phyloP scores from a whole-genome alignment of 2,113 vertebrate species.

The Hystrix brachyura region DNA sequence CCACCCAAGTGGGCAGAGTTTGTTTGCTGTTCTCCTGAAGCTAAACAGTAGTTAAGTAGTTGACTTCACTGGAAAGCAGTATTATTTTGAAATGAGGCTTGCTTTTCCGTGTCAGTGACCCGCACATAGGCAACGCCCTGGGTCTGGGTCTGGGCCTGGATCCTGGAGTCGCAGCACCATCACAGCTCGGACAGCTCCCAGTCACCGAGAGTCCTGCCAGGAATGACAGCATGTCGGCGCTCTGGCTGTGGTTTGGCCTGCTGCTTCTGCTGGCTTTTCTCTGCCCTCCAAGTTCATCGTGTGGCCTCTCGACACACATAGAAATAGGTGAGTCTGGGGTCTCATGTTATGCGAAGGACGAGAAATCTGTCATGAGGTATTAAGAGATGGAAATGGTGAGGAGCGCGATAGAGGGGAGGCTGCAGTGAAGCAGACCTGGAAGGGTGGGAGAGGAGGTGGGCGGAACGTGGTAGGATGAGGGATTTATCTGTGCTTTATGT shows the following conservation, averaged over 20 bases:
- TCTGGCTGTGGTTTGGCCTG: constrained; percentile 68
- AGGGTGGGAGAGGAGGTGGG: neutral
- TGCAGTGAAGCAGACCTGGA: neutral
- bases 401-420: too few species aligned
- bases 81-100: constrained; percentile 52
- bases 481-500: neutral
- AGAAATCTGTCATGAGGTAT: neutral
- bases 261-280: constrained; percentile 67
- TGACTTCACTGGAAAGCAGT: constrained; percentile 7
- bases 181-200: constrained; percentile 14
- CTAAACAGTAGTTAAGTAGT: constrained; percentile 6
- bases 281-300: constrained; percentile 53
- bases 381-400: neutral
- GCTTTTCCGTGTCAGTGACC: constrained; percentile 77
- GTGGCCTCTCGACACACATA: constrained; percentile 90
- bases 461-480: neutral
- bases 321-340: constrained; percentile 88
- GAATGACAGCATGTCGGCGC: constrained; percentile 78
- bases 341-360: neutral
- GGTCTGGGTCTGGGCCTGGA: neutral
- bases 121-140: constrained; percentile 57
- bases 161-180: constrained; percentile 76
- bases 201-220: neutral
- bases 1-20: neutral
- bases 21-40: constrained; percentile 65